phyloP scores from a whole-genome alignment of 2,888 invertebrate species.

The Folsomia manolachei region DNA sequence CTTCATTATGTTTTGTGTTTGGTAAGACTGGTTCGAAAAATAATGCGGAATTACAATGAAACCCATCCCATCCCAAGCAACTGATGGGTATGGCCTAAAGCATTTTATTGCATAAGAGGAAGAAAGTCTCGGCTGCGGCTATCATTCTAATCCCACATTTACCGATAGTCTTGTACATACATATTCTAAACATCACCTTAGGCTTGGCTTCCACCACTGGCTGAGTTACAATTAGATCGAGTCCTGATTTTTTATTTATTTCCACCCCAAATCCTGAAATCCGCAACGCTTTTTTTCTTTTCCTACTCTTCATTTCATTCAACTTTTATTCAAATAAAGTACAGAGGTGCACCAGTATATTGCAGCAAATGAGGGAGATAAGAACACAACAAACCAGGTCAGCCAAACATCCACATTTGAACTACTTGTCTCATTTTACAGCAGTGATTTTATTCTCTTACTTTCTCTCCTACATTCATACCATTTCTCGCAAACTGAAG shows the following conservation, averaged over 20 bases:
- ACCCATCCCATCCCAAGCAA: too few species aligned
- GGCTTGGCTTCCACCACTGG: too few species aligned
- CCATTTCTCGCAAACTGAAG: too few species aligned
- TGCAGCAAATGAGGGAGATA: not conserved
- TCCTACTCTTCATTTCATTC: not conserved
- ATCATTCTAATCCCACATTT: too few species aligned
- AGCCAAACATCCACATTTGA: too few species aligned
- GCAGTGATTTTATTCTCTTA: not conserved
- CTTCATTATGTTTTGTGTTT: too few species aligned
- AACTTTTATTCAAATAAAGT: not conserved
- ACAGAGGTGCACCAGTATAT: not conserved
- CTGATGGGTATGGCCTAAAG: not conserved
- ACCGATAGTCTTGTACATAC: too few species aligned
- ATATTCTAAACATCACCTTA: too few species aligned
- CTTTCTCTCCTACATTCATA: not conserved
- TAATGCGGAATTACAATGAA: too few species aligned
- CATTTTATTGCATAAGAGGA: not conserved
- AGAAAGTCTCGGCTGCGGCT: not conserved
- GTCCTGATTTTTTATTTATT: constrained; percentile 7
- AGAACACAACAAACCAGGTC: too few species aligned
- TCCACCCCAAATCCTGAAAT: not conserved
- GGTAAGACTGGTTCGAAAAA: too few species aligned
- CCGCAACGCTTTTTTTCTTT: not conserved
- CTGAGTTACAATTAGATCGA: not conserved
- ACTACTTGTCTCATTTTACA: not conserved